Evolutionary conservation across 2,888 invertebrate species (phyloP).

Genomic region (Catotricha subobsoleta): DNA sequence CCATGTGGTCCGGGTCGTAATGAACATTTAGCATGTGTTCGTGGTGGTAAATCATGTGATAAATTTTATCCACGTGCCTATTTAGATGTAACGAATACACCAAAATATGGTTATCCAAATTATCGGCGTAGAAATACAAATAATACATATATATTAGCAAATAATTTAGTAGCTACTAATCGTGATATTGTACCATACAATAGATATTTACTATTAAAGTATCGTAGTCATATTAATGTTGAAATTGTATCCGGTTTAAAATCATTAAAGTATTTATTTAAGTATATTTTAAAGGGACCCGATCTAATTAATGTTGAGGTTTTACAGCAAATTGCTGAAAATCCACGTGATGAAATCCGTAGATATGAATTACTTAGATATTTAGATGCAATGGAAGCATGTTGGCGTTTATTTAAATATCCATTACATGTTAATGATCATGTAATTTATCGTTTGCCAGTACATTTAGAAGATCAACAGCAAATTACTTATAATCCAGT

Average conservation of each 20-base stretch:
- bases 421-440: constrained; percentile 12
- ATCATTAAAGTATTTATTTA: constrained; percentile 3
- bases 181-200: too few species aligned
- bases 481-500: too few species aligned
- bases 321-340: not conserved
- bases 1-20: too few species aligned
- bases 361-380: constrained; percentile 13
- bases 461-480: constrained; percentile 15
- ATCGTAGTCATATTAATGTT: constrained; percentile 4
- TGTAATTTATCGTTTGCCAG: constrained; percentile 13
- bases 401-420: constrained; percentile 13
- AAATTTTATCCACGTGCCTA: too few species aligned
- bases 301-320: constrained; percentile 11
- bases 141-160: too few species aligned
- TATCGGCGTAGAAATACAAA: too few species aligned
- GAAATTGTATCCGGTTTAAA: not conserved
- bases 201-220: too few species aligned
- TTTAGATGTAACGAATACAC: too few species aligned
- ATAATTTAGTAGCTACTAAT: too few species aligned
- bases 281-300: constrained; percentile 13
- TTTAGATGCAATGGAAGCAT: constrained; percentile 13
- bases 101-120: too few species aligned
- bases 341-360: constrained; percentile 13
- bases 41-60: too few species aligned
- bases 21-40: too few species aligned